Conservation (phyloP, 2,113 vertebrate species). For the Oryzias melastigma region DNA sequence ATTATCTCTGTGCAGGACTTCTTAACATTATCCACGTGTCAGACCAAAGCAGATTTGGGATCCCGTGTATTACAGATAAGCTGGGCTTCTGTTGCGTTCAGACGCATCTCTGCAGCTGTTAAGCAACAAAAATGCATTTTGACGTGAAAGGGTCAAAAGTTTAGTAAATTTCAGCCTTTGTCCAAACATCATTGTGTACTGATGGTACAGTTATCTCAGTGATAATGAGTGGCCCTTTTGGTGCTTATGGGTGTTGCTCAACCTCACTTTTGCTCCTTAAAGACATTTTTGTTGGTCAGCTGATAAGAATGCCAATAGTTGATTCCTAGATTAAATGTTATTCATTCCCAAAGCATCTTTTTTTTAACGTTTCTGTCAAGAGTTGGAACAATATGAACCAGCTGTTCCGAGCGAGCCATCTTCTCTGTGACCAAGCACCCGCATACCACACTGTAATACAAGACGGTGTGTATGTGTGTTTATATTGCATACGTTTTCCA, state of each 20-base stretch:
- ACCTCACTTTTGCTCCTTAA: constrained; percentile 21
- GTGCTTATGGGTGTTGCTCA: constrained; percentile 46
- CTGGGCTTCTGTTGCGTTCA: no score
- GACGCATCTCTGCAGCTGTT: constrained; percentile 3
- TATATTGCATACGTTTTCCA: constrained; percentile 50
- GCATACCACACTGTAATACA: constrained; percentile 49
- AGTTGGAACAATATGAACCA: constrained; percentile 11
- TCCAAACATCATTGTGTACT: constrained; percentile 2
- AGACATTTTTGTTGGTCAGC: constrained; percentile 15
- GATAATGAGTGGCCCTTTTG: constrained; percentile 46
- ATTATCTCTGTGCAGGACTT: constrained; percentile 7
- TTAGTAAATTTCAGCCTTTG: constrained; percentile 23
- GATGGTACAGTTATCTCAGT: constrained; percentile 9
- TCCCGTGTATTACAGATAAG: not conserved
- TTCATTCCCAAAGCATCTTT: not conserved
- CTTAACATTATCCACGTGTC: not conserved
- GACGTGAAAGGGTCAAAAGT: constrained; percentile 3
- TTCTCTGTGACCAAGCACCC: constrained; percentile 32
- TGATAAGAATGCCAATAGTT: constrained; percentile 12
- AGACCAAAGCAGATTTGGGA: constrained; percentile 1
- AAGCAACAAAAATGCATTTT: not conserved
- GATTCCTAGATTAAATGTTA: constrained; percentile 4
- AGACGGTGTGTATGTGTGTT: constrained; percentile 1
- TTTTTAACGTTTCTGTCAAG: not conserved
- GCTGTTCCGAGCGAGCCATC: constrained; percentile 47